These are phyloP conservation scores for Atethmia centrago DNA, from an alignment of 2,888 invertebrate species.

Conservation along the genomic window DNA sequence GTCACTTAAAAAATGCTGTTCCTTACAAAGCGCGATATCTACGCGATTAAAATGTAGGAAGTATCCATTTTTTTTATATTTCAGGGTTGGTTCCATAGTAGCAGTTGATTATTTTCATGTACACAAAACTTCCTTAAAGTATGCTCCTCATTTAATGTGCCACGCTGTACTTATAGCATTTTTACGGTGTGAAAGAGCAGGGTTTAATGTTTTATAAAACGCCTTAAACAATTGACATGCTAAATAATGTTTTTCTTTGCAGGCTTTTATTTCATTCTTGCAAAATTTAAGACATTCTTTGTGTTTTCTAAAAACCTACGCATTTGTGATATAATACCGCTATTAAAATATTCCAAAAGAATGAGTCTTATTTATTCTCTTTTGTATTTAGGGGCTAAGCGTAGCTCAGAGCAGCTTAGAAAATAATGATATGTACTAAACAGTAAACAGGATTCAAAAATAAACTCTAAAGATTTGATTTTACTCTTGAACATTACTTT, in stretches of 20 bases:
- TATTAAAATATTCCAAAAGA: background rate
- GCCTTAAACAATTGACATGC: background rate
- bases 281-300: background rate
- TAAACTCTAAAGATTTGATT: background rate
- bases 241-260: background rate
- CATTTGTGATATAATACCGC: background rate
- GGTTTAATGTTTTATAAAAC: background rate
- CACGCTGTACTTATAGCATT: background rate
- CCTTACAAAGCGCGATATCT: background rate
- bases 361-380: background rate
- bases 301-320: background rate
- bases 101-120: background rate
- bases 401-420: background rate
- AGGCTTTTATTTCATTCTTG: background rate
- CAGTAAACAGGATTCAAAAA: background rate
- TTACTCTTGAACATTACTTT: background rate
- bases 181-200: background rate
- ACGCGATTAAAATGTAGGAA: background rate
- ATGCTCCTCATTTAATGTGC: background rate
- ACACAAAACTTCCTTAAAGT: background rate
- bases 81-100: background rate
- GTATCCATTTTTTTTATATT: background rate
- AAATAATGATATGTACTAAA: background rate
- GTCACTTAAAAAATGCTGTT: background rate
- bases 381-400: conserved; percentile 2